A percentile compares a stretch with the other conserved stretches of the same genome.
Conservation (phyloP, 2,797 vertebrate genomes). For the Pipistrellus pygmaeus region DNA sequence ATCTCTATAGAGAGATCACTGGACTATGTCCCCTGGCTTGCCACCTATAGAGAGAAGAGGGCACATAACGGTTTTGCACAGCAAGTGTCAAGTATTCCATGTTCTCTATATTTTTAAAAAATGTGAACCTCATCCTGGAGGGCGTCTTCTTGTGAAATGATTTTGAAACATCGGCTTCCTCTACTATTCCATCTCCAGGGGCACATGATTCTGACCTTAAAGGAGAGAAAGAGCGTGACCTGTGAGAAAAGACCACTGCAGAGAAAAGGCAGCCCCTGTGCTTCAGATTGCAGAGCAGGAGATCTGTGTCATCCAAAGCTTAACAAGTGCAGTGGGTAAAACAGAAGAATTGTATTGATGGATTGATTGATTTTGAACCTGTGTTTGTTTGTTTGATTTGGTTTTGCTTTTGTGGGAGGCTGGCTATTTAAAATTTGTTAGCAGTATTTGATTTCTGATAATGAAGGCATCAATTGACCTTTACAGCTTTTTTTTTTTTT, state of each 20-base stretch:
- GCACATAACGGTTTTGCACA: not conserved
- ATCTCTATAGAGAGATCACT: not conserved
- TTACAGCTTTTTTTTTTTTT: not conserved
- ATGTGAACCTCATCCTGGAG: not conserved
- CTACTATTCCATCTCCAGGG: not conserved
- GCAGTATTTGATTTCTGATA: conserved; percentile 38
- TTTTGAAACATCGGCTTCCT: not conserved
- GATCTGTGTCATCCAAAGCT: not conserved
- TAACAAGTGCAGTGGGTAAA: not conserved
- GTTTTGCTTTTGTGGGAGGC: not conserved
- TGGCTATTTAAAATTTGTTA: not conserved
- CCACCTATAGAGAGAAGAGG: not conserved
- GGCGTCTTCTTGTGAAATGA: not conserved
- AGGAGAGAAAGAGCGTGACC: not conserved
- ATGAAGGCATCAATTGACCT: not conserved
- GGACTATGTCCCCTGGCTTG: too few relatives aligned
- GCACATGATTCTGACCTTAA: not conserved
- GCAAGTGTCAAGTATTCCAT: not conserved
- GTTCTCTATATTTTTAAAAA: not conserved
- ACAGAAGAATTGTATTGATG: not conserved
- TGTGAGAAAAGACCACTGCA: not conserved
- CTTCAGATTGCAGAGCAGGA: not conserved
- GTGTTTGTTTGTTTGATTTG: not conserved
- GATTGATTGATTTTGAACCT: not conserved
- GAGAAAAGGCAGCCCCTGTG: not conserved